A percentile compares a stretch with the other conserved stretches of the same genome.
These are phyloP conservation scores for Mola mola DNA, from an alignment of 2,113 vertebrate species.

Conservation along the genomic window DNA sequence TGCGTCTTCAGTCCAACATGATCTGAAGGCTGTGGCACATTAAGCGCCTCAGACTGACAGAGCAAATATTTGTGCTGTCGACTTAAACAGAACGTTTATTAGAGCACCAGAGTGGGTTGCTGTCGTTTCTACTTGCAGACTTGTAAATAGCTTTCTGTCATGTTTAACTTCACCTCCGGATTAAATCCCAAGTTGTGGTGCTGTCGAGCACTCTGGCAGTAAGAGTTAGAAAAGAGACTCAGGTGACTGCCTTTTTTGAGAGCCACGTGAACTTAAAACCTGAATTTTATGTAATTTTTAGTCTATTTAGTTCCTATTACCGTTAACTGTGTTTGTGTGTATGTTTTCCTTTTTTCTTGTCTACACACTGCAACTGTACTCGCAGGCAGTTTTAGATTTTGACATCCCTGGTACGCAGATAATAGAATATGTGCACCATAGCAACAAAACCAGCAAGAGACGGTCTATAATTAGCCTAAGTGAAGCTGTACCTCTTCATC, in stretches of 20 bases:
- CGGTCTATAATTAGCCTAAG: slow-evolving; percentile 72
- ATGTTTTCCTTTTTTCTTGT: not conserved
- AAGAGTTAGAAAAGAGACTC: not conserved
- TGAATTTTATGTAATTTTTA: no score
- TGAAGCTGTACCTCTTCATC: slow-evolving; percentile 63
- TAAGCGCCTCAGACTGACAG: slow-evolving; percentile 31
- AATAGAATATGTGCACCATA: slow-evolving; percentile 61
- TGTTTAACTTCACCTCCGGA: slow-evolving; percentile 21
- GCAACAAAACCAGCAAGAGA: slow-evolving; percentile 65
- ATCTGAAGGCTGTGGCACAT: slow-evolving; percentile 14
- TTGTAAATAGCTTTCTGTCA: slow-evolving; percentile 17
- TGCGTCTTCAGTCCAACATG: slow-evolving; percentile 15
- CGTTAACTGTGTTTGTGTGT: no score
- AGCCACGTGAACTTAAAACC: no score
- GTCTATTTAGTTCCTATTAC: not conserved
- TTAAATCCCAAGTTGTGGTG: not conserved
- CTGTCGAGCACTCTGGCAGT: no score
- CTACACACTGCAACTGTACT: not conserved
- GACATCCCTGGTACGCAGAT: slow-evolving; percentile 11
- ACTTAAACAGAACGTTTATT: slow-evolving; percentile 40
- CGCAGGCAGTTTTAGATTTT: slow-evolving; percentile 6
- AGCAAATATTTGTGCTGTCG: slow-evolving; percentile 47
- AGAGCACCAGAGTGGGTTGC: slow-evolving; percentile 20
- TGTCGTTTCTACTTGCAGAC: slow-evolving; percentile 30
- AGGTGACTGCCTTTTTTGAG: no score